Percentiles rank a stretch among this genome's conserved stretches.
phyloP scores from a whole-genome alignment of 2,888 invertebrate genomes.

The Elysia crispata region DNA sequence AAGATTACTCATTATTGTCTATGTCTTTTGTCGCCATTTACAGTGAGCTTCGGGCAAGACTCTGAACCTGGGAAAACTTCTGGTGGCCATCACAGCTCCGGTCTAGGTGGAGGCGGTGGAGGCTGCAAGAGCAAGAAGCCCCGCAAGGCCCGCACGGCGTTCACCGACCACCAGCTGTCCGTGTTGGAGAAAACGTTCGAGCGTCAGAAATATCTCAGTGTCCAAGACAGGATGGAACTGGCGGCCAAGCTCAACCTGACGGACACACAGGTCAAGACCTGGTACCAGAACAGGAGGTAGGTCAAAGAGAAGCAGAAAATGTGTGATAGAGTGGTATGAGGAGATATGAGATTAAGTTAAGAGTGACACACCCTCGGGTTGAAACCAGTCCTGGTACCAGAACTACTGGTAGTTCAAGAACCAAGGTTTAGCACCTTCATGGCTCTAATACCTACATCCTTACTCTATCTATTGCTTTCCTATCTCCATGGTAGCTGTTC shows the following conservation, averaged over 20 bases:
- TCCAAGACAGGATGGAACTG: conserved; percentile 97
- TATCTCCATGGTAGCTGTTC: too few species aligned
- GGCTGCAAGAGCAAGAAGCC: conserved; percentile 87
- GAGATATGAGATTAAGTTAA: too few species aligned
- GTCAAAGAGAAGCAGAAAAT: not conserved
- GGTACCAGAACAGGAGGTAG: conserved; percentile 98
- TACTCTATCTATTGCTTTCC: too few species aligned
- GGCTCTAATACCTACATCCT: too few species aligned
- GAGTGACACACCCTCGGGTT: too few species aligned
- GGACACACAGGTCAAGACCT: conserved; percentile 99
- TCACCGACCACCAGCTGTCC: conserved; percentile 96
- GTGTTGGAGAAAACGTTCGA: conserved; percentile 98
- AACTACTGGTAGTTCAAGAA: too few species aligned
- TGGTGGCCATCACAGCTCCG: not conserved
- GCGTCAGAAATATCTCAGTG: conserved; percentile 88
- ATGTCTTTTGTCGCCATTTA: not conserved
- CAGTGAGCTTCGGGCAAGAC: conserved; percentile 39
- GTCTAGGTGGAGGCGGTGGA: not conserved
- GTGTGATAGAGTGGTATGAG: too few species aligned
- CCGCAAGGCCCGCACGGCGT: conserved; percentile 96
- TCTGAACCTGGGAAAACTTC: not conserved
- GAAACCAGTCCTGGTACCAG: too few species aligned
- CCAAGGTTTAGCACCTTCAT: too few species aligned
- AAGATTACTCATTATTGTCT: too few species aligned
- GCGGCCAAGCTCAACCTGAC: conserved; percentile 95